phyloP scores from a whole-genome alignment of 2,888 invertebrate genomes.

The Brachypterus glaber region DNA sequence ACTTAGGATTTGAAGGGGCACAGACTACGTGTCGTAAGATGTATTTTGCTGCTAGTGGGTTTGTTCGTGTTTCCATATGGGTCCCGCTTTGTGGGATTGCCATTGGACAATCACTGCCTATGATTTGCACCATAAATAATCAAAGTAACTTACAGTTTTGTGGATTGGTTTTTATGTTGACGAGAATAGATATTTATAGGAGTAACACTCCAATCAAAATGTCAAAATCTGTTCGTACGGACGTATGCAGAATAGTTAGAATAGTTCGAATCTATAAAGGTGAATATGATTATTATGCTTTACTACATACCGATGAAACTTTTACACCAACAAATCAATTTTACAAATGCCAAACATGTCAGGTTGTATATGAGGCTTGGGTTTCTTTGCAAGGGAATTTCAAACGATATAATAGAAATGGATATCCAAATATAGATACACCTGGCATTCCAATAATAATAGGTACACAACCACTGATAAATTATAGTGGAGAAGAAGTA shows the following conservation, averaged over 20 bases:
- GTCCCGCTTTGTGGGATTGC: conserved; percentile 27
- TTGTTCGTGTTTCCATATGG: conserved; percentile 25
- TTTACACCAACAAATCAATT: conserved; percentile 26
- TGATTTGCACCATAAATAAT: conserved; percentile 26
- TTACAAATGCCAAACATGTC: conserved; percentile 22
- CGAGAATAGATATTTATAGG: conserved; percentile 27
- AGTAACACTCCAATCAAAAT: conserved; percentile 19
- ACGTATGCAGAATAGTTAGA: conserved; percentile 26
- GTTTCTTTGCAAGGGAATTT: conserved; percentile 22
- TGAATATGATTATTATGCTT: conserved; percentile 24
- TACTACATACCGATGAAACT: conserved; percentile 23
- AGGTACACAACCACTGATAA: conserved; percentile 24
- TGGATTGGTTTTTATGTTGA: conserved; percentile 26
- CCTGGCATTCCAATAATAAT: conserved; percentile 28
- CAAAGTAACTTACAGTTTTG: conserved; percentile 26
- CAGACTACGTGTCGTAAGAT: conserved; percentile 20
- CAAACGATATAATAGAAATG: conserved; percentile 16
- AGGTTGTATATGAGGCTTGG: conserved; percentile 29
- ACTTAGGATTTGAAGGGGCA: conserved; percentile 23
- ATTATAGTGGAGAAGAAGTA: conserved; percentile 22
- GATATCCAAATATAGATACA: conserved; percentile 28
- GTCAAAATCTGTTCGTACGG: conserved; percentile 23
- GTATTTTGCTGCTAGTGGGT: conserved; percentile 20
- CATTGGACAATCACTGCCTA: conserved; percentile 26
- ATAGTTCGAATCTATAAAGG: conserved; percentile 26